phyloP scores from a whole-genome alignment of 92 coral and sea anemone genomes.

The Parazoanthus atlanticus region DNA sequence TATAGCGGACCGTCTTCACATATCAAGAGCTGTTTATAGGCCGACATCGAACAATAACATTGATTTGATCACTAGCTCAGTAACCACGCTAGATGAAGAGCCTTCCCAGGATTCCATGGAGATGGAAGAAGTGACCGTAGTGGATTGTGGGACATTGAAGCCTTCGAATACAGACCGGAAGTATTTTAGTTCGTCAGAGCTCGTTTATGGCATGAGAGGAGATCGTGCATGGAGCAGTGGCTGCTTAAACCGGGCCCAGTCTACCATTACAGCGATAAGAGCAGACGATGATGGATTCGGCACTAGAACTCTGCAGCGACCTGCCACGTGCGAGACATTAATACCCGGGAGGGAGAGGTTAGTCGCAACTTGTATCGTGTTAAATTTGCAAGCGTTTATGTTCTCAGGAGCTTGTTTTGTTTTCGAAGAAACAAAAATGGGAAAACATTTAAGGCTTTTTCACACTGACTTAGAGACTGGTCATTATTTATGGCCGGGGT shows the following conservation, averaged over 20 bases:
- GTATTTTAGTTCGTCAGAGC: constrained; percentile 38
- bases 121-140: neutral
- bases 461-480: too few species aligned
- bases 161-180: constrained; percentile 20
- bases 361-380: neutral
- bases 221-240: neutral
- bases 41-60: constrained; percentile 72
- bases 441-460: too few species aligned
- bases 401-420: too few species aligned
- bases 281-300: constrained; percentile 76
- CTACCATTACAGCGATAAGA: constrained; percentile 80
- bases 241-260: constrained; percentile 73
- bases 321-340: constrained; percentile 59
- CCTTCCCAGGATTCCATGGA: constrained; percentile 37
- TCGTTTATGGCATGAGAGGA: constrained; percentile 30
- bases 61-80: constrained; percentile 54
- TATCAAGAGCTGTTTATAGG: constrained; percentile 61
- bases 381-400: neutral
- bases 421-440: too few species aligned
- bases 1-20: constrained; percentile 67
- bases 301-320: constrained; percentile 49
- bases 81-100: constrained; percentile 64
- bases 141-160: constrained; percentile 35
- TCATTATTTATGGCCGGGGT: too few species aligned
- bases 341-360: constrained; percentile 67